Evolutionary conservation across 2,797 vertebrate genomes (phyloP).

Genomic region (Lophura swinhoii): DNA sequence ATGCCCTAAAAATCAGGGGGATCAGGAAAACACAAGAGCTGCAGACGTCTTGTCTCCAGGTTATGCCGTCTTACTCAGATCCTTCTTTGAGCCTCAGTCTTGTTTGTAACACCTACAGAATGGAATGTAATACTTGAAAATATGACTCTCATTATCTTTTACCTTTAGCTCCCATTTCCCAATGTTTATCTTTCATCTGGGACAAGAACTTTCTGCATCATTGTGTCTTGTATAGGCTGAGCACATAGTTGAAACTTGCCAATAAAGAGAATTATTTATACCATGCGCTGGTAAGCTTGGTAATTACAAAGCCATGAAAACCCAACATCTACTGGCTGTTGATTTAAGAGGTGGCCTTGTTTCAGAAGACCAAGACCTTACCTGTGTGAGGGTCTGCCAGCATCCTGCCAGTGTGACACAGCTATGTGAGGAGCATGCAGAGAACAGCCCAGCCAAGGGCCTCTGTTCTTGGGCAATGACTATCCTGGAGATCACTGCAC

Average conservation of each 20-base stretch:
- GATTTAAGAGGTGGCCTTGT: background rate
- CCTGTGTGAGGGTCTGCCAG: background rate
- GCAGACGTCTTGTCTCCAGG: constrained; percentile 27
- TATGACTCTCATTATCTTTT: background rate
- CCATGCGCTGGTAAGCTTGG: constrained; percentile 52
- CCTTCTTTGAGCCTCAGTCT: constrained; percentile 26
- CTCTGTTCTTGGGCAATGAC: fast-evolving
- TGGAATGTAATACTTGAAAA: constrained; percentile 55
- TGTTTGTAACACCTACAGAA: constrained; percentile 37
- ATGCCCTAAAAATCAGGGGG: background rate
- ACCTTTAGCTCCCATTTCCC: constrained; percentile 14
- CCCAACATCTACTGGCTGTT: constrained; percentile 25
- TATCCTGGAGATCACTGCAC: background rate
- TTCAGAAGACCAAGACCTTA: constrained; percentile 28
- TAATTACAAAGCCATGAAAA: constrained; percentile 53
- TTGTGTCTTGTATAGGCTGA: constrained; percentile 64
- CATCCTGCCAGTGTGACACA: background rate
- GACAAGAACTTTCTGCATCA: constrained; percentile 50
- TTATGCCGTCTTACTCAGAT: background rate
- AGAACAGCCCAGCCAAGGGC: background rate
- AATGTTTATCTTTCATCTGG: constrained; percentile 29
- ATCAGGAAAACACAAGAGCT: constrained; percentile 3
- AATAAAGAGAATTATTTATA: constrained; percentile 69
- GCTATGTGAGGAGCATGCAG: background rate
- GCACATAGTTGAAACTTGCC: constrained; percentile 66